Conservation (phyloP, 1,140 invertebrate species). For the Euschistus heros region DNA sequence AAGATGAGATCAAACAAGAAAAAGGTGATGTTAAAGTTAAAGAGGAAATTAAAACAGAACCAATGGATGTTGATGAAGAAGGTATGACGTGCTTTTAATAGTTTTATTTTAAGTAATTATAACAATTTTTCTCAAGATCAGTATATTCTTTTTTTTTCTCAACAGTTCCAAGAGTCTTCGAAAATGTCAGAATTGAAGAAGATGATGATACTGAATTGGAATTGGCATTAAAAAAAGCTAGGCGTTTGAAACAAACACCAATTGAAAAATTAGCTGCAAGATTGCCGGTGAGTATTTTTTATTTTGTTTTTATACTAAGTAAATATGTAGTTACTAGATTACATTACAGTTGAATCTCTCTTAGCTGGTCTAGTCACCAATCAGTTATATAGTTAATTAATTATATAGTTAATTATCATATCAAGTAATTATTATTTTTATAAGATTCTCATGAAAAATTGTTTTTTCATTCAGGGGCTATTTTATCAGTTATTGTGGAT, state of each 20-base stretch:
- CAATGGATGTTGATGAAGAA: slow-evolving; percentile 27
- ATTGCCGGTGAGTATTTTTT: slow-evolving; percentile 5
- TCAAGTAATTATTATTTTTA: no score
- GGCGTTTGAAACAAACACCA: slow-evolving; percentile 50
- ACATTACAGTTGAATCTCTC: background rate
- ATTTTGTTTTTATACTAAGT: background rate
- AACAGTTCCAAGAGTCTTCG: background rate
- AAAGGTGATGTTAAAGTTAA: background rate
- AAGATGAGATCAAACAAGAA: background rate
- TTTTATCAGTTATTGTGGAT: no score
- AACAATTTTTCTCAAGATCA: background rate
- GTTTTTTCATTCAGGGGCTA: no score
- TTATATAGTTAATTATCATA: no score
- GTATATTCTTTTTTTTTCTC: background rate
- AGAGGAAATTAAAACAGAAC: slow-evolving; percentile 25
- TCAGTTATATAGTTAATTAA: no score
- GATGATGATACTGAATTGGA: slow-evolving; percentile 71
- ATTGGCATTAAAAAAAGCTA: slow-evolving; percentile 58
- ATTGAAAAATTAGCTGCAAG: slow-evolving; percentile 4
- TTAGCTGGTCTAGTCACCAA: background rate
- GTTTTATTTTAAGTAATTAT: background rate
- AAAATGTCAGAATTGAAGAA: slow-evolving; percentile 48
- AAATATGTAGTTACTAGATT: background rate
- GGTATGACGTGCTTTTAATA: no score
- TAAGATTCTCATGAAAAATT: no score